Evolutionary conservation across 2,888 invertebrate genomes (phyloP).

Genomic region (Gibbula magus): DNA sequence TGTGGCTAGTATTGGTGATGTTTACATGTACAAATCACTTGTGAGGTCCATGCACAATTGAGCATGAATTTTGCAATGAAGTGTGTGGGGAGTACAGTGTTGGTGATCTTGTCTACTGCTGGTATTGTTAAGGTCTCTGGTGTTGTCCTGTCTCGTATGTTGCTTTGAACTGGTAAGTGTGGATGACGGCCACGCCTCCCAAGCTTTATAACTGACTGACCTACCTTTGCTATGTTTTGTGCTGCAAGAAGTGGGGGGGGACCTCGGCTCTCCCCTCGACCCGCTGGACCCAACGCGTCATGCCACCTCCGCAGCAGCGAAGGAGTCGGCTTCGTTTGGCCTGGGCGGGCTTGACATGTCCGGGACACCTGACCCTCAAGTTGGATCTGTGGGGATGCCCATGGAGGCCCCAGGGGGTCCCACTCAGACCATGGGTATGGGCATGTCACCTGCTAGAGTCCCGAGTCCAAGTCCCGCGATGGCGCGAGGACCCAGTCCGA

Average conservation of each 20-base stretch:
- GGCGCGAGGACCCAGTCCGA: background rate
- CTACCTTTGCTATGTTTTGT: conserved; percentile 11
- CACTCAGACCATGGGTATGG: conserved; percentile 22
- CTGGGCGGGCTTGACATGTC: conserved; percentile 34
- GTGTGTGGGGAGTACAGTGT: too few relatives aligned
- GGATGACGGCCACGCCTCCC: too few relatives aligned
- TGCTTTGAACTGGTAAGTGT: too few relatives aligned
- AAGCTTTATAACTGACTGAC: background rate
- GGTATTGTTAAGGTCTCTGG: too few relatives aligned
- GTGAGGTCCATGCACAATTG: too few relatives aligned
- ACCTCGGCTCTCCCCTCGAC: conserved; percentile 45
- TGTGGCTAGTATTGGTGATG: too few relatives aligned
- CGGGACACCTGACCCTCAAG: conserved; percentile 28
- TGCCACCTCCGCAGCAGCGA: conserved; percentile 34
- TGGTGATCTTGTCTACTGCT: too few relatives aligned
- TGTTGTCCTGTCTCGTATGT: too few relatives aligned
- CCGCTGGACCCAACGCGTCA: conserved; percentile 40
- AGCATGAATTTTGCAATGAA: too few relatives aligned
- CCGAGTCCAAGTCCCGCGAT: background rate
- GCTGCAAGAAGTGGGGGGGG: conserved; percentile 34
- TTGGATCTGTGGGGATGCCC: conserved; percentile 21
- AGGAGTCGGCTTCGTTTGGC: conserved; percentile 21
- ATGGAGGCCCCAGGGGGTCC: conserved; percentile 27
- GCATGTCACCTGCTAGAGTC: conserved; percentile 16
- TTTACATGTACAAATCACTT: too few relatives aligned